These are phyloP conservation scores for Amiota mariae DNA, from an alignment of 2,888 invertebrate genomes.

Conservation along the genomic window DNA sequence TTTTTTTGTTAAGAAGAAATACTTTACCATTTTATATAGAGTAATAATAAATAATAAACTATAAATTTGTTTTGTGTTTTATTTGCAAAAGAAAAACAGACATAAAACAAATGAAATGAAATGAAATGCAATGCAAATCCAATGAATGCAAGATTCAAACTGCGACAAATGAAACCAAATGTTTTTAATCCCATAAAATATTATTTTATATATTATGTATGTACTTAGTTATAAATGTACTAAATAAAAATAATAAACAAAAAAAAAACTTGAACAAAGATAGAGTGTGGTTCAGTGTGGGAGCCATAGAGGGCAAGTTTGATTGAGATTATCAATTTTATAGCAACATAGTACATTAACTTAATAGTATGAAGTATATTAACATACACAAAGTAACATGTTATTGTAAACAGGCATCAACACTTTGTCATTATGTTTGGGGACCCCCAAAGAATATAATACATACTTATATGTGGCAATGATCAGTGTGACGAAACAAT, in stretches of 20 bases:
- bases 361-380: neutral
- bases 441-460: too few species aligned
- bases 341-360: neutral
- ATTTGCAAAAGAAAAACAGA: neutral
- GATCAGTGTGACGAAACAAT: too few species aligned
- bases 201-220: conserved; percentile 32
- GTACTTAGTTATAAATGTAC: conserved; percentile 17
- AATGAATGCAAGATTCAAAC: conserved; percentile 51
- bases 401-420: too few species aligned
- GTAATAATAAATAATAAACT: neutral
- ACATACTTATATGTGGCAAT: too few species aligned
- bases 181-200: conserved; percentile 54
- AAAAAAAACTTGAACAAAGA: conserved; percentile 10
- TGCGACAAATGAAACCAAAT: conserved; percentile 51
- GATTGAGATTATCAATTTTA: conserved; percentile 9
- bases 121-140: conserved; percentile 39
- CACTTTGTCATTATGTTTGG: too few species aligned
- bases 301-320: conserved; percentile 15
- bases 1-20: neutral
- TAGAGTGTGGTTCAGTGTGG: neutral
- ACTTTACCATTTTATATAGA: neutral
- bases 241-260: conserved; percentile 42
- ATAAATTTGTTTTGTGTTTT: neutral
- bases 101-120: neutral
- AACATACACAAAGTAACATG: too few species aligned